Percentiles rank a stretch among this genome's conserved stretches.
phyloP scores from a whole-genome alignment of 2,113 vertebrate genomes.

The Sturnus vulgaris region DNA sequence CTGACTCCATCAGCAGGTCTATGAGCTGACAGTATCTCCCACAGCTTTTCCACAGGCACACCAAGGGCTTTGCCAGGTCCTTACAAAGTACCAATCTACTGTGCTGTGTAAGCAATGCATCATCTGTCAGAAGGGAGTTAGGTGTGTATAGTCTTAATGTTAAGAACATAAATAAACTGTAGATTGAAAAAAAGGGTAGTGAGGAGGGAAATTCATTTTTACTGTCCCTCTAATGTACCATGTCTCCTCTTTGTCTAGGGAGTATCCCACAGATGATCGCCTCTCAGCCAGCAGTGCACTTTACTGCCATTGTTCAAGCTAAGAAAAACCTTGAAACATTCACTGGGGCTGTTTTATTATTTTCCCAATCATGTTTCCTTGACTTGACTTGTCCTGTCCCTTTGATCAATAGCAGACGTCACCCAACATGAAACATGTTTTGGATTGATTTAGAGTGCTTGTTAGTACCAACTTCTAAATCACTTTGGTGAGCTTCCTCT shows the following conservation, averaged over 20 bases:
- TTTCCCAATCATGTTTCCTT: conserved; percentile 43
- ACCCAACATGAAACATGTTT: conserved; percentile 9
- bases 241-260: conserved; percentile 34
- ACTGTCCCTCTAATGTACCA: background rate
- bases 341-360: conserved; percentile 28
- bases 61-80: background rate
- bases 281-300: background rate
- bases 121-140: background rate
- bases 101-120: background rate
- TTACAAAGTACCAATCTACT: background rate
- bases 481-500: background rate
- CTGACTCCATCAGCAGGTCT: background rate
- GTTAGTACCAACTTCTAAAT: conserved; percentile 27
- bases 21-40: background rate
- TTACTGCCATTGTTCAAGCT: background rate
- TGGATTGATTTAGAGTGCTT: conserved; percentile 33
- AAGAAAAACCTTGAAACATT: conserved; percentile 21
- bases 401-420: conserved; percentile 27
- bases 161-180: background rate
- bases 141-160: background rate
- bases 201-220: background rate
- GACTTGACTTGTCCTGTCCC: conserved; percentile 16
- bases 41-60: background rate
- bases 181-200: background rate
- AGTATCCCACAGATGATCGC: background rate